phyloP scores from a whole-genome alignment of 2,888 invertebrate species.

The Drosophila trichaetosa region DNA sequence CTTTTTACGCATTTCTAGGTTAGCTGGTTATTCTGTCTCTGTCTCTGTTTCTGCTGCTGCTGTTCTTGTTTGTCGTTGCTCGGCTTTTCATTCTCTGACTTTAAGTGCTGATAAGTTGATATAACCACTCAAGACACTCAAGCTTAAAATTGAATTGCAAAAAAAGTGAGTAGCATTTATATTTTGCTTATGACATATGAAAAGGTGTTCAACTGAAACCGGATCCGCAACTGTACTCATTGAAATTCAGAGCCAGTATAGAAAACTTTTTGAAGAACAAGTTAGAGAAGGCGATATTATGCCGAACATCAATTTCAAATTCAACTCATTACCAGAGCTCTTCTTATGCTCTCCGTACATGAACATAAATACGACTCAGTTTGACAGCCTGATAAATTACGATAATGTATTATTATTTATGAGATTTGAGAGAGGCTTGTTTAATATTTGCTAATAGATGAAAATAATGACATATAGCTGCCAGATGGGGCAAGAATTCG shows the following conservation, averaged over 20 bases:
- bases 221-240: not conserved
- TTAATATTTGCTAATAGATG: not conserved
- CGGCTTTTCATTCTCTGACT: not conserved
- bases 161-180: not conserved
- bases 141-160: not conserved
- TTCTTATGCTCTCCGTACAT: not conserved
- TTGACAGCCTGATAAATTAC: not conserved
- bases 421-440: rapidly evolving
- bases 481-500: not conserved
- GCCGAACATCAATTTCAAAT: not conserved
- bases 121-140: constrained; percentile 6
- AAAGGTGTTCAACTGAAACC: not conserved
- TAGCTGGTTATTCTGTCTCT: constrained; percentile 59
- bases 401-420: not conserved
- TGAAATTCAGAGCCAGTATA: not conserved
- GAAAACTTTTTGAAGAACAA: not conserved
- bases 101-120: constrained; percentile 14
- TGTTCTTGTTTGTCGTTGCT: not conserved
- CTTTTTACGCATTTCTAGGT: constrained; percentile 58
- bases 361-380: not conserved
- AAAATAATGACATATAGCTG: not conserved
- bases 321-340: not conserved
- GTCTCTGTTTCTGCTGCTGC: not conserved
- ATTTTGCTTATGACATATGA: not conserved
- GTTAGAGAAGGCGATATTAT: not conserved